Evolutionary conservation across 2,888 invertebrate genomes (phyloP).

Genomic region (Caenorhabditis zanzibari): DNA sequence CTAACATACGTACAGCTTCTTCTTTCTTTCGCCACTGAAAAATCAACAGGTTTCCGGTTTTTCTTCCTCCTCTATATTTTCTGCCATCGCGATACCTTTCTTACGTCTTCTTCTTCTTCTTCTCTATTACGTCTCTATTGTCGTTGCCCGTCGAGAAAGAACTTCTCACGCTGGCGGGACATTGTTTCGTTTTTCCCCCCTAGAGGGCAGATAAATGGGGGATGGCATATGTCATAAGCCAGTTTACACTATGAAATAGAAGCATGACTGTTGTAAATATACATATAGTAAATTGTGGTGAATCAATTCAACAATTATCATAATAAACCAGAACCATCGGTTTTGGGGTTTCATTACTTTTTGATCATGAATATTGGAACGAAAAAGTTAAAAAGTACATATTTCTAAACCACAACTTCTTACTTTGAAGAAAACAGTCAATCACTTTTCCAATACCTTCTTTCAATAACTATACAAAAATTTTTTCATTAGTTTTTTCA

Average conservation of each 20-base stretch:
- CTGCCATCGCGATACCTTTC: not conserved
- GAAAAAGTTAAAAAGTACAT: no score
- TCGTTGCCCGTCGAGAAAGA: not conserved
- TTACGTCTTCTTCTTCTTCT: slow-evolving; percentile 2
- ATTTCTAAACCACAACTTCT: no score
- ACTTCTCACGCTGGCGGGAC: not conserved
- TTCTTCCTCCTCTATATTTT: no score
- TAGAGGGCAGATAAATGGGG: not conserved
- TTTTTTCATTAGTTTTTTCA: no score
- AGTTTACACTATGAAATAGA: slow-evolving; percentile 29
- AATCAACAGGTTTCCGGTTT: slow-evolving; percentile 55
- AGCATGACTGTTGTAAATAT: slow-evolving; percentile 48
- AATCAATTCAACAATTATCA: slow-evolving; percentile 38
- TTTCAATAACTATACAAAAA: not conserved
- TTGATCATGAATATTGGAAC: no score
- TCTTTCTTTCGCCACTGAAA: not conserved
- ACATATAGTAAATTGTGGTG: slow-evolving; percentile 58
- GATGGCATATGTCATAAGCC: slow-evolving; percentile 20
- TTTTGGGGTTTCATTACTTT: not conserved
- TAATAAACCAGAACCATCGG: not conserved
- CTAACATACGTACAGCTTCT: not conserved
- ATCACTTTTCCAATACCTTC: not conserved
- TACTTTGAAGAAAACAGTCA: no score
- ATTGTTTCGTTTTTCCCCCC: slow-evolving; percentile 33
- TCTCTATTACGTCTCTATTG: slow-evolving; percentile 58